These are phyloP conservation scores for Lucilia sericata DNA, from an alignment of 1,140 invertebrate species.

Conservation along the genomic window DNA sequence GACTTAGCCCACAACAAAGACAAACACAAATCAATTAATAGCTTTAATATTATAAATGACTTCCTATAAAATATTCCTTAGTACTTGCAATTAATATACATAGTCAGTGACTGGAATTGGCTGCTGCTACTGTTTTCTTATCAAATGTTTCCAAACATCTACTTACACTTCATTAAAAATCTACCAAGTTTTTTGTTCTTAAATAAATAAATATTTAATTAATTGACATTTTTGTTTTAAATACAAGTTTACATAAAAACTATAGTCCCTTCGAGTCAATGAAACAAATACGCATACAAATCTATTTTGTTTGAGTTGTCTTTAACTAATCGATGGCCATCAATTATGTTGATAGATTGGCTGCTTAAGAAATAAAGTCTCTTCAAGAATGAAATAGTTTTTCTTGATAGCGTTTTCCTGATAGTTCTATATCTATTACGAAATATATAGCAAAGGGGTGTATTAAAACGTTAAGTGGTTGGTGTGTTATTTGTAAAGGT, in stretches of 20 bases:
- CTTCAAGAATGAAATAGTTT: background rate
- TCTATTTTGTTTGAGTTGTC: background rate
- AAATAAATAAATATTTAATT: constrained; percentile 18
- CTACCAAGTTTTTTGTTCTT: background rate
- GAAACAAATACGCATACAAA: background rate
- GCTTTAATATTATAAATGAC: background rate
- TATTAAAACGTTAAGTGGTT: background rate
- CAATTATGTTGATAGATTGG: constrained; percentile 13
- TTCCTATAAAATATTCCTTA: constrained; percentile 13
- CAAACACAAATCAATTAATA: background rate
- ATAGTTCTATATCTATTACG: background rate
- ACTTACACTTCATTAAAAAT: constrained; percentile 9
- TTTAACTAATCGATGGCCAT: constrained; percentile 17
- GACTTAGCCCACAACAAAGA: background rate
- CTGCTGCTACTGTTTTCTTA: background rate
- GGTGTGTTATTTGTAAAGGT: constrained; percentile 3
- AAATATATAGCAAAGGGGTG: background rate
- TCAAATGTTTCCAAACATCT: constrained; percentile 6
- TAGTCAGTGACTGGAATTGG: too few relatives aligned
- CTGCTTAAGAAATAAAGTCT: background rate
- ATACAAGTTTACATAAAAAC: background rate
- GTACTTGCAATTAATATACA: background rate
- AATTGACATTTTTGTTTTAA: constrained; percentile 13
- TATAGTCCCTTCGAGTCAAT: background rate
- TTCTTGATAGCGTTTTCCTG: background rate